These are phyloP conservation scores for Serinus canaria DNA, from an alignment of 2,113 vertebrate genomes.

Conservation along the genomic window DNA sequence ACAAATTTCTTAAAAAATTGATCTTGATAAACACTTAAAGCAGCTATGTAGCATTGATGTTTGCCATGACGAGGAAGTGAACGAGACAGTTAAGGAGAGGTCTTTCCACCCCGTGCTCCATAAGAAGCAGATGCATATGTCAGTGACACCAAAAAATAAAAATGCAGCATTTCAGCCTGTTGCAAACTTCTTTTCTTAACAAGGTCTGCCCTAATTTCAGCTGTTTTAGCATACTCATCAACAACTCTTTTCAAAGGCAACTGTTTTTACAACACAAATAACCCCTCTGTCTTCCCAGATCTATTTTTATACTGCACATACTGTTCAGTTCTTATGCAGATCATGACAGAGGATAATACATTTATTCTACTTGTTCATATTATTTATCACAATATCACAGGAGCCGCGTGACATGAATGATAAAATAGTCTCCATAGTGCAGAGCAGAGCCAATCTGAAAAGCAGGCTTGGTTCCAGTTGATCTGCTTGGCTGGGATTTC, in stretches of 20 bases:
- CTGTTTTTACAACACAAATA: not conserved
- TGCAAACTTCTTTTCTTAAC: not conserved
- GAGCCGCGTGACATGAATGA: not conserved
- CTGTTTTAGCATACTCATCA: not conserved
- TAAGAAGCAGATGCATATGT: not conserved
- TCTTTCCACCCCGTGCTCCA: not conserved
- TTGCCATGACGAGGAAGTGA: not conserved
- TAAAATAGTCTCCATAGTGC: not conserved
- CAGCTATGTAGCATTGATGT: not conserved
- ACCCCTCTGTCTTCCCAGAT: not conserved
- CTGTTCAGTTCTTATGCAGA: not conserved
- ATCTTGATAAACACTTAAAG: not conserved
- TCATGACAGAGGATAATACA: not conserved
- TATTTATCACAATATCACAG: not conserved
- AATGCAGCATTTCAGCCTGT: not conserved
- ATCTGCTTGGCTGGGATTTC: not conserved
- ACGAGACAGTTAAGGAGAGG: not conserved
- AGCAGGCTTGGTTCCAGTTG: not conserved
- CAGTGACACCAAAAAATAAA: not conserved
- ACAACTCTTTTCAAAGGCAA: not conserved
- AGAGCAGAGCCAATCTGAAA: not conserved
- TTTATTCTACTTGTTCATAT: not conserved
- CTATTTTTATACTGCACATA: not conserved
- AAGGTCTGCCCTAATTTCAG: not conserved
- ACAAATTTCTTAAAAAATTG: not conserved